Evolutionary conservation across 2,797 vertebrate species (phyloP), one percentile per base, ranked within the genome.

Genomic region (Gymnothorax reevesii): DNA sequence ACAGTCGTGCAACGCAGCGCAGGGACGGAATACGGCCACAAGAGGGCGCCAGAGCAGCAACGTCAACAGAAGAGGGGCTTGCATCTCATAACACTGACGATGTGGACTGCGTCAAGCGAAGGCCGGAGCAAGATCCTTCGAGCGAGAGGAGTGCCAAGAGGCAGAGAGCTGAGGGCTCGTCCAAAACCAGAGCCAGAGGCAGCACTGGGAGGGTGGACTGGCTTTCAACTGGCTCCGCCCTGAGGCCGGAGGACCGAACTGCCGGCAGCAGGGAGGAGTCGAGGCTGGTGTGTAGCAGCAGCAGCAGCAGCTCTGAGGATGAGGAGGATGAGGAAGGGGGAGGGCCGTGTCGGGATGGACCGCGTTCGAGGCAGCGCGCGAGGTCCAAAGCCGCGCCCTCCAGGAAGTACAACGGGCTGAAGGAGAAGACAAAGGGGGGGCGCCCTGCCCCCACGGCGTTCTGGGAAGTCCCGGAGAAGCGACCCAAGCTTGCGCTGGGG

Each of bases 401-500:
- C 0, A 99, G 98, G 93, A 99, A 98, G 92, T 98, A 99, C 94
- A 98, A 98, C 0, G 98, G 97, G 5, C 93, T 98, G 83, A 98
- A 98, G 89, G 98, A 99, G 80, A 99, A 99, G 91, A 96, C 94
- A 85, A 98, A 98, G 92, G 94, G 94, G 12, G 93, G 95, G 57
- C 93, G 96, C 91, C 96, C 97, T 87, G 94, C 95, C 91, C 96
- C 97, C 87, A 94, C 95, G 3, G 94, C 95, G 54, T 99, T 99
- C 92, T 99, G 98, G 95, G 98, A 99, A 93, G 97, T 97, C 88
- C 96, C 97, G 3, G 98, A 99, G 60, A 99, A 99, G 91, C 97
- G 96, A 92, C 95, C 96, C 91, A 99, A 99, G 90, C 94, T 96
- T 85, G 89, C 97, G 6, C 96, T 93, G 86, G 96, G 96, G 6